Evolutionary conservation across 2,797 vertebrate species (phyloP).

Genomic region (Sternotherus odoratus): DNA sequence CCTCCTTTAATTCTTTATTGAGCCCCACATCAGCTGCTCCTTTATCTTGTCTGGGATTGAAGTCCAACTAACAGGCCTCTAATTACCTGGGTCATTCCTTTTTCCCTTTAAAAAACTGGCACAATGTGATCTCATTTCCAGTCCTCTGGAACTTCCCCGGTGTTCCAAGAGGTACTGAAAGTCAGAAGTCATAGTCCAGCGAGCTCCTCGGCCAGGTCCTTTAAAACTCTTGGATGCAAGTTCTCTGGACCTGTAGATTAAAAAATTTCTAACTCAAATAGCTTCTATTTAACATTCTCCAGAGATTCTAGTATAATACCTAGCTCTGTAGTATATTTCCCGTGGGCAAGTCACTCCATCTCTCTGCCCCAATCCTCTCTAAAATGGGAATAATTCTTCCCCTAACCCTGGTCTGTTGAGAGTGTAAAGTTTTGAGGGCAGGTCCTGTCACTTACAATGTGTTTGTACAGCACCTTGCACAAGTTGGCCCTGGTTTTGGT

Average conservation of each 20-base stretch:
- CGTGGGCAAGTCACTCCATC: conserved; percentile 69
- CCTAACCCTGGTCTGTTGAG: background rate
- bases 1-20: background rate
- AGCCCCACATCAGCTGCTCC: background rate
- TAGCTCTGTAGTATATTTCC: conserved; percentile 65
- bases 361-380: conserved; percentile 56
- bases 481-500: background rate
- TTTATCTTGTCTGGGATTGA: background rate
- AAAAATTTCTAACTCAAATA: background rate
- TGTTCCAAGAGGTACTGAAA: background rate
- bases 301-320: conserved; percentile 52
- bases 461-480: background rate
- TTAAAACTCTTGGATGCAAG: background rate
- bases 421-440: conserved; percentile 3
- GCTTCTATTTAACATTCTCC: background rate
- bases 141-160: background rate
- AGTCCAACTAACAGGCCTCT: background rate
- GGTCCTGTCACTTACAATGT: background rate
- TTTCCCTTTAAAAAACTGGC: background rate
- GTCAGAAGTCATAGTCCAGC: background rate
- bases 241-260: background rate
- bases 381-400: conserved; percentile 61
- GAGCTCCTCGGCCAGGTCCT: background rate
- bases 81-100: background rate
- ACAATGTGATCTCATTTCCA: background rate